Base-by-base conservation (phyloP, 1,140 invertebrate species). In the Trinorchestia longiramus region DNA sequence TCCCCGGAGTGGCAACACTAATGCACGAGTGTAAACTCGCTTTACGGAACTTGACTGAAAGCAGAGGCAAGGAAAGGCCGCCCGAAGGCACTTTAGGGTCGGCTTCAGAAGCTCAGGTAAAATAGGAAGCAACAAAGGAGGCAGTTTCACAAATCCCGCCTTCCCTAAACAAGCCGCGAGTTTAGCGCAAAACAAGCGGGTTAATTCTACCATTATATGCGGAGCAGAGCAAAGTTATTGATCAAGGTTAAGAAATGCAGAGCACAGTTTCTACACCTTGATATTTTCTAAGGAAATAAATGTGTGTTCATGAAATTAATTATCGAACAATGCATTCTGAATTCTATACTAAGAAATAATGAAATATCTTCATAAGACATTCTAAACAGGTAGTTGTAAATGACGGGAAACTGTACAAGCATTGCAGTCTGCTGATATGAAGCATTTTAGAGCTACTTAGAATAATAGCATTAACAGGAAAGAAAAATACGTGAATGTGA, bases 1-100 rank as follows among this genome's bases (percentile, higher is more conserved):
- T 77, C 62, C 62, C 62, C 8, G 28, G 62, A 77, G 62, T 42
- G 88, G 88, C 88, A 43, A 90, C 88, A 90, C 43, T 90, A 90
- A 90, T 41, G 88, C 88, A 90, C 62, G 62, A 77, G 62, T 77
- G 62, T 77, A 77, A 77, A 77, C 62, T 77, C 62, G 62, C 62
- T 90, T 90, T 41, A 43, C 88, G 43, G 88, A 90, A 90, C n/a
- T 90, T 90, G 88, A 90, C 88, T 42, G 43, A 90, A 90, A 43
- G 41, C 88, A 90, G 43, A 90, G 41, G n/a, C 43, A 90, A 43
- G 41, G 41, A 90, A 90, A 90, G n/a, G 11, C 43, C 43, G 88
- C 88, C 88, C 28, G 88, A 90, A 90, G 62, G 88, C 88, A 90
- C 88, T 90, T 41, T 42, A 90, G 88, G 88, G 43, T 43, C 43